Base-by-base conservation (phyloP, 2,888 invertebrate species). In the Kuschelorhynchus macadamiae region DNA sequence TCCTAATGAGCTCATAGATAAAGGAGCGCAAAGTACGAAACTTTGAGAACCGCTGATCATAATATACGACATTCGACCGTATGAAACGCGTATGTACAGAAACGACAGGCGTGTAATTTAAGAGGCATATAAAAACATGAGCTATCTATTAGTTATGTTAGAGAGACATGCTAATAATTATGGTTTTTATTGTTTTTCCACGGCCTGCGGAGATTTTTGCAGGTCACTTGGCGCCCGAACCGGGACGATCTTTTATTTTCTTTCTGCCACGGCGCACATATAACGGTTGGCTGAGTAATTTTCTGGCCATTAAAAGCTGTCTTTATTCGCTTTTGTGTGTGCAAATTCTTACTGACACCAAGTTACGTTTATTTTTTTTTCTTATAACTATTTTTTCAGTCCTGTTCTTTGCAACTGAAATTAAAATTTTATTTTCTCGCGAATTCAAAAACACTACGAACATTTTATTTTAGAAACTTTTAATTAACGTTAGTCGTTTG, bases 31-130 rank as follows among this genome's bases (percentile, higher is more conserved):
- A n/a, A n/a, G n/a, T n/a, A n/a, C n/a, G n/a, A n/a, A n/a, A n/a
- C n/a, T n/a, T n/a, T n/a, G n/a, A n/a, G n/a, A n/a, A n/a, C n/a
- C n/a, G n/a, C n/a, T n/a, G n/a, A n/a, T n/a, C 50, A 47, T 57
- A 65, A 65, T 65, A 33, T 42, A 41, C 42, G 57, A 65, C 57
- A 56, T 64, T 64, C 46, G 33, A 55, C 17, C 8, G 56, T 64
- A 57, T 33, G 64, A 49, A 53, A 41, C 62, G 47, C 41, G 20
- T 44, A 39, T 47, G 42, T 36, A 52, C 39, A 36, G 49, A 55
- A 66, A 67, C 44, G 67, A 67, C 67, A 62, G 30, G 67, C 67
- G 47, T 61, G 61, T 67, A 67, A 67, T 67, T 67, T 67, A 67
- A 67, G 50, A 56, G 67, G 61, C 42, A 61, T 47, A 61, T 67